phyloP scores from a whole-genome alignment of 2,888 invertebrate genomes.

The Desoria tigrina region DNA sequence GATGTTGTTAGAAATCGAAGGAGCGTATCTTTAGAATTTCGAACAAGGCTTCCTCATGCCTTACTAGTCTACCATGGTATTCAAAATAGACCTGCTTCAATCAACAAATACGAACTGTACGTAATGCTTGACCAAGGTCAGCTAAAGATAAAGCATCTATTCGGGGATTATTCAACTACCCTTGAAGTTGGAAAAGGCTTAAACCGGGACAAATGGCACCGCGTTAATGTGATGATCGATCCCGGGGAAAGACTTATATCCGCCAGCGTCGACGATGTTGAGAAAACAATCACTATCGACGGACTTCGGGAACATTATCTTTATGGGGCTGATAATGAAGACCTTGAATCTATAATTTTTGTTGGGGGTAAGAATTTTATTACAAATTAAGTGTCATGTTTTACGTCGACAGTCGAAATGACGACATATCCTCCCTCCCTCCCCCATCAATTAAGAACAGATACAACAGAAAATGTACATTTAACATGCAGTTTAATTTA shows the following conservation, averaged over 20 bases:
- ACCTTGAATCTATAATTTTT: conserved; percentile 81
- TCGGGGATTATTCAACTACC: conserved; percentile 82
- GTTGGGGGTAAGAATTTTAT: conserved; percentile 80
- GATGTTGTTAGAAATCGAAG: conserved; percentile 46
- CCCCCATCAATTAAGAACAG: no score
- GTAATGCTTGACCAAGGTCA: conserved; percentile 90
- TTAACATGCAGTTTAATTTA: no score
- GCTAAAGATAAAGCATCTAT: conserved; percentile 87
- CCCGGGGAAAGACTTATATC: conserved; percentile 81
- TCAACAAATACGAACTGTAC: conserved; percentile 86
- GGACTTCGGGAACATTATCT: conserved; percentile 80
- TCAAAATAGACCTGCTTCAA: conserved; percentile 74
- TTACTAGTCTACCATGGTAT: conserved; percentile 87
- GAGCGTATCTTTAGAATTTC: conserved; percentile 76
- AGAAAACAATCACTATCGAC: conserved; percentile 75
- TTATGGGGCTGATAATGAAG: conserved; percentile 77
- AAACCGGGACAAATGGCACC: conserved; percentile 88
- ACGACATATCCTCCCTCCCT: no score
- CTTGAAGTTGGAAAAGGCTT: conserved; percentile 82
- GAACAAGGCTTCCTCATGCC: conserved; percentile 83
- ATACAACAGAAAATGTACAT: no score
- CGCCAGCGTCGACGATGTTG: conserved; percentile 81
- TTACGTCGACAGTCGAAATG: no score
- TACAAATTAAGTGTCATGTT: no score
- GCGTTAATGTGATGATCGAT: conserved; percentile 81